Evolutionary conservation across 1,140 invertebrate genomes (phyloP).

Genomic region (Drosophila truncata): DNA sequence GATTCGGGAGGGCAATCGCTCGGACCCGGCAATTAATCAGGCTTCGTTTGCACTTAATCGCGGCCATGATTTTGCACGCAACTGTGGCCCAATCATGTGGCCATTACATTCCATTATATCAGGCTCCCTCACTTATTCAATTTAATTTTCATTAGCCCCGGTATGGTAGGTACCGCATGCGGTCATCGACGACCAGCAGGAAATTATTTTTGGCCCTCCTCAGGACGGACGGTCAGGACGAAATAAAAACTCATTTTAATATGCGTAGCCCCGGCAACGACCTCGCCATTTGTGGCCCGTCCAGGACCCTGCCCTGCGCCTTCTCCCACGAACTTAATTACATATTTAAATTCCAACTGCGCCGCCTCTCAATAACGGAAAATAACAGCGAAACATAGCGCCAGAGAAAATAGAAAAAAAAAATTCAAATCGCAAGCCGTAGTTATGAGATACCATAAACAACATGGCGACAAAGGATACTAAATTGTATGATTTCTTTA

Average conservation of each 20-base stretch:
- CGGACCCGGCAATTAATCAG: slow-evolving; percentile 69
- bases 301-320: not conserved
- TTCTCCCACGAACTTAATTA: slow-evolving; percentile 61
- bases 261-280: slow-evolving; percentile 58
- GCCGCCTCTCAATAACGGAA: slow-evolving; percentile 28
- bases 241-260: slow-evolving; percentile 71
- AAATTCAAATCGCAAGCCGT: slow-evolving; percentile 27
- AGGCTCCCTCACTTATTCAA: slow-evolving; percentile 50
- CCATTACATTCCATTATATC: slow-evolving; percentile 38
- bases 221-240: slow-evolving; percentile 1
- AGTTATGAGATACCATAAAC: slow-evolving; percentile 58
- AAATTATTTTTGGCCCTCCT: slow-evolving; percentile 45
- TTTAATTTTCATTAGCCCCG: slow-evolving; percentile 68
- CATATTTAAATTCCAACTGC: slow-evolving; percentile 75
- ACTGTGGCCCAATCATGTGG: slow-evolving; percentile 34
- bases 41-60: slow-evolving; percentile 80
- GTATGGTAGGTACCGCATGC: slow-evolving; percentile 13
- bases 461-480: slow-evolving; percentile 36
- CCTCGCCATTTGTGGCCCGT: slow-evolving; percentile 20
- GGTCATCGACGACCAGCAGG: slow-evolving; percentile 28
- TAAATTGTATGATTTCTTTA: not conserved
- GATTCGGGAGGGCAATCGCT: slow-evolving; percentile 19
- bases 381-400: slow-evolving; percentile 16
- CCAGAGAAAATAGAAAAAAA: slow-evolving; percentile 12
- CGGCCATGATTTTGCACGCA: slow-evolving; percentile 72